Percentiles rank a stretch among this genome's conserved stretches.
Conservation (phyloP, 2,888 invertebrate species). For the Lacanobia oleracea region DNA sequence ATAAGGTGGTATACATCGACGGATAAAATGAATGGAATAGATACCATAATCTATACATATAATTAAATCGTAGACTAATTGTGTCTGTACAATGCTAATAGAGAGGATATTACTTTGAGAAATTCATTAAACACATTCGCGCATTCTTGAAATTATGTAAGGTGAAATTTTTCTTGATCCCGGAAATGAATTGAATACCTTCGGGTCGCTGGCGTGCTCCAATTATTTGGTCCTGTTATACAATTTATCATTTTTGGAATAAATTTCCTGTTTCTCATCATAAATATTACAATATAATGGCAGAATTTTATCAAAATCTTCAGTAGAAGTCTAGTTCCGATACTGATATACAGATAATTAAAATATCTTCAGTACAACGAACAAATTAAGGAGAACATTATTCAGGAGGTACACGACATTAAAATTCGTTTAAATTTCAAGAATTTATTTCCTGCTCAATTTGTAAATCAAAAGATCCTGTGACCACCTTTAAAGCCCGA, state of each 20-base stretch:
- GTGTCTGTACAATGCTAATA: too few species aligned
- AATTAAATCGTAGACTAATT: too few species aligned
- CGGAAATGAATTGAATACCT: slow-evolving; percentile 52
- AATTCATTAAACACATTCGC: slow-evolving; percentile 20
- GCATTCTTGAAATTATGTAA: slow-evolving; percentile 27
- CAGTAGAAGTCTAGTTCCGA: not conserved
- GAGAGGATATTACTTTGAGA: slow-evolving; percentile 6
- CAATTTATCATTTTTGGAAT: slow-evolving; percentile 36
- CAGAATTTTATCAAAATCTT: slow-evolving; percentile 2
- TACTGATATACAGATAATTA: not conserved
- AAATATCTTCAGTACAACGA: slow-evolving; percentile 5
- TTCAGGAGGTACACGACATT: not conserved
- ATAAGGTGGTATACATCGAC: too few species aligned
- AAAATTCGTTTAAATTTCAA: not conserved
- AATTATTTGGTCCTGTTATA: slow-evolving; percentile 45
- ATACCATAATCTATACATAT: too few species aligned
- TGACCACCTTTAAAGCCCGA: too few species aligned
- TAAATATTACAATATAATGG: slow-evolving; percentile 22
- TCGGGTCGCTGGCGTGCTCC: slow-evolving; percentile 40
- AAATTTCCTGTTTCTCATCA: slow-evolving; percentile 10
- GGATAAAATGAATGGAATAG: too few species aligned
- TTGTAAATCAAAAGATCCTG: not conserved
- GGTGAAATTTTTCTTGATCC: slow-evolving; percentile 29
- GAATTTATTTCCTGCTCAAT: not conserved
- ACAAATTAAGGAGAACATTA: not conserved